Percentiles rank a stretch among this genome's conserved stretches.
Conservation (phyloP, 1,140 invertebrate species). For the Daktulosphaira vitifoliae region DNA sequence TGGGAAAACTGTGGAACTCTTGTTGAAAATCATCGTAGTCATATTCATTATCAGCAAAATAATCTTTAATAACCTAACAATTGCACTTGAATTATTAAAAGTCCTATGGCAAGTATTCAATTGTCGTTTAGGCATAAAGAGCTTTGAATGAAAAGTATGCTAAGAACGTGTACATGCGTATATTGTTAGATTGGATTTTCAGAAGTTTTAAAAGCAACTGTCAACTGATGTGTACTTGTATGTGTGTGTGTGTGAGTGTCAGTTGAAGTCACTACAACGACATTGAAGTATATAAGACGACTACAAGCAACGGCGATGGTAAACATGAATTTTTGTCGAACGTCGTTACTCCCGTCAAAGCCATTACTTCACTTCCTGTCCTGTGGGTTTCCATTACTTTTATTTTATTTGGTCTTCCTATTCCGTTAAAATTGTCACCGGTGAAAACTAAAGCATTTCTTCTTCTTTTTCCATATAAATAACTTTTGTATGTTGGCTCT, state of each 20-base stretch:
- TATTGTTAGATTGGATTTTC: no score
- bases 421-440: not conserved
- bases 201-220: no score
- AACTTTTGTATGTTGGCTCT: not conserved
- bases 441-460: not conserved
- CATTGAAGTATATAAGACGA: not conserved
- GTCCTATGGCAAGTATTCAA: no score
- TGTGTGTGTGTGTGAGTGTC: not conserved
- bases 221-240: no score
- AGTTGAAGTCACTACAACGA: not conserved
- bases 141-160: no score
- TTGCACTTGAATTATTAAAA: no score
- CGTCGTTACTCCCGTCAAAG: not conserved
- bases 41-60: no score
- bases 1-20: no score
- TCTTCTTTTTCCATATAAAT: not conserved
- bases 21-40: no score
- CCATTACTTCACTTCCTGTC: conserved; percentile 22
- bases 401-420: not conserved
- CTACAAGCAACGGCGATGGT: not conserved
- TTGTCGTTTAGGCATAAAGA: no score
- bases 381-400: not conserved
- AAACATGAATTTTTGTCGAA: conserved; percentile 8
- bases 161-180: no score
- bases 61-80: no score